Percentiles rank a stretch among this genome's conserved stretches.
These are phyloP conservation scores for Chrysaora quinquecirrha DNA, from an alignment of 30 jellyfish, hydroid and myxozoan species.

Conservation along the genomic window DNA sequence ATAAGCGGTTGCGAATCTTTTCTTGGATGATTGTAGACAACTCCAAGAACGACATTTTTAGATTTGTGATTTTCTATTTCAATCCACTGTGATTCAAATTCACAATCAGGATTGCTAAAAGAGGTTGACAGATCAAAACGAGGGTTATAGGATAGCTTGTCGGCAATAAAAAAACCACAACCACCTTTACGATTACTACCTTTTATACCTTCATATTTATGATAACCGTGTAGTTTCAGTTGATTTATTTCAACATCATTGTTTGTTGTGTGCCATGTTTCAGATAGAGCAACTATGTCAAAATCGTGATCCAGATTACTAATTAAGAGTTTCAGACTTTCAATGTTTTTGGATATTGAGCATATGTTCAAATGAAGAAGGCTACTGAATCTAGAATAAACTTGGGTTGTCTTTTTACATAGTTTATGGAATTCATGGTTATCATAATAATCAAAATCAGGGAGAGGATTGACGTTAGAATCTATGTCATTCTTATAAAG, in stretches of 20 bases:
- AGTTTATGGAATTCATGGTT: conserved; percentile 3
- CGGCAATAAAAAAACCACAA: conserved; percentile 23
- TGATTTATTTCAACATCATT: background rate
- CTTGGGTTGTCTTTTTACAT: background rate
- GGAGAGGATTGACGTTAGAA: background rate
- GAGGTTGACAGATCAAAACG: conserved; percentile 15
- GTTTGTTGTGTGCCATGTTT: background rate
- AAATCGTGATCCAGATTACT: background rate
- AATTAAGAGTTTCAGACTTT: background rate
- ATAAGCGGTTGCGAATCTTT: background rate
- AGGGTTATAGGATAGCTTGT: conserved; percentile 2
- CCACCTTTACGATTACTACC: conserved; percentile 19
- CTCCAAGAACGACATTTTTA: conserved; percentile 9
- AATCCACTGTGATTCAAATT: conserved; percentile 13
- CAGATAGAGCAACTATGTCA: background rate
- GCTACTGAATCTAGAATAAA: background rate
- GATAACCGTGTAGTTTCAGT: conserved; percentile 15
- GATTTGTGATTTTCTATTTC: background rate
- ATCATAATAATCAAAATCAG: background rate
- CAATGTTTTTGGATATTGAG: background rate
- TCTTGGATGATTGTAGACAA: conserved; percentile 19
- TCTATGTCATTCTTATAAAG: background rate
- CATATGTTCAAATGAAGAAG: background rate
- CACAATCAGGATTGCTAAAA: background rate
- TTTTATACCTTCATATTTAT: conserved; percentile 9